phyloP scores from a whole-genome alignment of 2,888 invertebrate genomes.

The Hedya salicella region DNA sequence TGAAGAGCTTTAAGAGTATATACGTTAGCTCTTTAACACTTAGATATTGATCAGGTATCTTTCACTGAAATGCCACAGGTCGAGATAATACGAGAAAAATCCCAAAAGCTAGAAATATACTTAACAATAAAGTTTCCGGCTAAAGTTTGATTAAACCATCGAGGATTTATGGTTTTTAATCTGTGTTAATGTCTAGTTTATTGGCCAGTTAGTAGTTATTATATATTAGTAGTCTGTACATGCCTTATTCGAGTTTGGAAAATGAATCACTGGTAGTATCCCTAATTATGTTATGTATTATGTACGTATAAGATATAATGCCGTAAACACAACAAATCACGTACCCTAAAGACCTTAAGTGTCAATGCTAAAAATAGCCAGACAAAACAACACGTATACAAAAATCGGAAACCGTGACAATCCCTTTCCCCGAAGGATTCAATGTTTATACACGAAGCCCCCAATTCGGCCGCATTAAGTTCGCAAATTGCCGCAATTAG shows the following conservation, averaged over 20 bases:
- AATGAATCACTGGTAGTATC: too few species aligned
- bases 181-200: too few species aligned
- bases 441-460: constrained; percentile 42
- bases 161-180: too few species aligned
- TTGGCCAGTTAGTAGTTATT: too few species aligned
- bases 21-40: not conserved
- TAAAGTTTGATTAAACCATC: too few species aligned
- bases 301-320: not conserved
- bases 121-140: too few species aligned
- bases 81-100: too few species aligned
- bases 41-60: not conserved
- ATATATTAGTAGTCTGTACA: too few species aligned
- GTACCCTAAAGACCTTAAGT: not conserved
- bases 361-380: constrained; percentile 1
- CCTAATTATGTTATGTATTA: too few species aligned
- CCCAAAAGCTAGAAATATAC: too few species aligned
- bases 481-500: constrained; percentile 58
- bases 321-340: not conserved
- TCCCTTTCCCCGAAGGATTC: constrained; percentile 40
- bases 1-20: not conserved
- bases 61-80: too few species aligned
- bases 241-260: too few species aligned
- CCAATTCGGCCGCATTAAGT: constrained; percentile 48
- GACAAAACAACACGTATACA: constrained; percentile 18
- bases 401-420: constrained; percentile 31